A percentile compares a stretch with the other conserved stretches of the same genome.
Conservation (phyloP, 2,113 vertebrate species). For the Crotophaga sulcirostris region DNA sequence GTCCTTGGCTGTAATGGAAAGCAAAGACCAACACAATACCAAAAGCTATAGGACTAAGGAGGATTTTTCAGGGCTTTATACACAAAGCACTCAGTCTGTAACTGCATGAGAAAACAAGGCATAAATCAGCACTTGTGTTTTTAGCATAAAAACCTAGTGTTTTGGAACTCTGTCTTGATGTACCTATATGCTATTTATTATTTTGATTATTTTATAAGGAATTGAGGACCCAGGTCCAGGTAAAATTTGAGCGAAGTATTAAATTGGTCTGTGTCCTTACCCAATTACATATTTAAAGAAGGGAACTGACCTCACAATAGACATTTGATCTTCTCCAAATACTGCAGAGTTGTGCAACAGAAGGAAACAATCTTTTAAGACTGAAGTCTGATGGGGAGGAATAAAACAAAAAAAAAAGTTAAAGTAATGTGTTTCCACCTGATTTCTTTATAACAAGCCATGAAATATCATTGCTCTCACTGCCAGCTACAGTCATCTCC, state of each 20-base stretch:
- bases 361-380: background rate
- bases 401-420: background rate
- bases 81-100: background rate
- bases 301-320: background rate
- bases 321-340: background rate
- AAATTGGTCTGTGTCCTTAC: background rate
- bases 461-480: background rate
- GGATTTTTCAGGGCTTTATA: background rate
- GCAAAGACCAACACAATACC: background rate
- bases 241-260: background rate
- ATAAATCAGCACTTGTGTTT: background rate
- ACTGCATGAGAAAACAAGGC: background rate
- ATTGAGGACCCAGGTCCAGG: background rate
- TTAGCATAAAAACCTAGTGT: background rate
- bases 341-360: background rate
- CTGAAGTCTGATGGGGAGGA: background rate
- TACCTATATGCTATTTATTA: background rate
- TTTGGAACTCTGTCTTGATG: background rate
- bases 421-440: background rate
- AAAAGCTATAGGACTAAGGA: background rate
- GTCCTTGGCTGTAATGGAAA: background rate
- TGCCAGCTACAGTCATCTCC: rapidly evolving
- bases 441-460: background rate
- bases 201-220: background rate
- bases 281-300: background rate